Conservation (phyloP, 2,113 vertebrate species). For the Etheostoma cragini region DNA sequence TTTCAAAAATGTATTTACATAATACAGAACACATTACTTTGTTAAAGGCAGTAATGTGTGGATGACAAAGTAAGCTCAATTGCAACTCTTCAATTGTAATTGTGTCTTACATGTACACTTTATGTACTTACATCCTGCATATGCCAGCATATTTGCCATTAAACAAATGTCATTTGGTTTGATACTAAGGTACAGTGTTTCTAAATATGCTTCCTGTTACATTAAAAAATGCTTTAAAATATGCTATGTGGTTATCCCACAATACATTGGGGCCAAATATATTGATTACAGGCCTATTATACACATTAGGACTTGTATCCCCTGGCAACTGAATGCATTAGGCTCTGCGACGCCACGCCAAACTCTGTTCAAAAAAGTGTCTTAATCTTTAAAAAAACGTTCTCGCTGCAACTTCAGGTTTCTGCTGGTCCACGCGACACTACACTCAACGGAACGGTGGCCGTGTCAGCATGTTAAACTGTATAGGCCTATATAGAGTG, state of each 20-base stretch:
- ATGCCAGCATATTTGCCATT: not conserved
- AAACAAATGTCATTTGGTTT: not conserved
- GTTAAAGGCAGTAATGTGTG: not conserved
- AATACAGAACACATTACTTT: not conserved
- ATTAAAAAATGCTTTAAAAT: not conserved
- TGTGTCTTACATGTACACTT: not conserved
- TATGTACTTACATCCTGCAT: not conserved
- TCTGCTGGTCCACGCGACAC: not conserved
- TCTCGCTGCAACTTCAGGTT: no score
- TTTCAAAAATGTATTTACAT: not conserved
- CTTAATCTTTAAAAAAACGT: not conserved
- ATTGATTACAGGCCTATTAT: no score
- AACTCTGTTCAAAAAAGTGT: not conserved
- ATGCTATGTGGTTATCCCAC: not conserved
- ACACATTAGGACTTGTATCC: not conserved
- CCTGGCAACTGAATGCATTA: not conserved
- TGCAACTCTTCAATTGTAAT: not conserved
- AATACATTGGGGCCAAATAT: not conserved
- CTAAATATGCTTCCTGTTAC: not conserved
- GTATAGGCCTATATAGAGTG: no score
- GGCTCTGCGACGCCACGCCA: not conserved
- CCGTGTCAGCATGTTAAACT: not conserved
- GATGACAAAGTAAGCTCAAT: not conserved
- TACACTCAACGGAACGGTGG: not conserved
- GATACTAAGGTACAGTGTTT: not conserved